Percentiles rank a stretch among this genome's conserved stretches.
Evolutionary conservation across 1,140 invertebrate species (phyloP).

Genomic region (Oreohelix idahoensis): DNA sequence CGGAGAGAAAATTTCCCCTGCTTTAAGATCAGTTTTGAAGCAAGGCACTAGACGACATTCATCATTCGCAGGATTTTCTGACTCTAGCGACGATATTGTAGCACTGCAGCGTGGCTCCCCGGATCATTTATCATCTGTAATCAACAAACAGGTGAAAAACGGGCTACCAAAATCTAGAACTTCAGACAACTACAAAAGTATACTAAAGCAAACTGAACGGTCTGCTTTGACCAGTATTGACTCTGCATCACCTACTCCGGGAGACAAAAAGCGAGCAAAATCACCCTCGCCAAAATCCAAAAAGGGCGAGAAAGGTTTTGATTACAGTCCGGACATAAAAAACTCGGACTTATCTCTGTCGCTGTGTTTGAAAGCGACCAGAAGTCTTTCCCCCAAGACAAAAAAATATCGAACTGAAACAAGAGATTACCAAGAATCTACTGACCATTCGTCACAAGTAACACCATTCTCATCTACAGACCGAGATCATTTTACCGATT

Average conservation of each 20-base stretch:
- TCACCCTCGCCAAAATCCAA: slow-evolving; percentile 31
- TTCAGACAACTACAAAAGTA: slow-evolving; percentile 35
- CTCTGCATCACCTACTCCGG: neutral
- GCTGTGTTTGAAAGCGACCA: slow-evolving; percentile 33
- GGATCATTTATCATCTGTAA: neutral
- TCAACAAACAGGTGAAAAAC: slow-evolving; percentile 27
- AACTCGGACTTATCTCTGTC: slow-evolving; percentile 24
- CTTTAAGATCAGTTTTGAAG: slow-evolving; percentile 30
- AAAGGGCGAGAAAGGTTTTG: slow-evolving; percentile 28
- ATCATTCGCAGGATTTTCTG: slow-evolving; percentile 36
- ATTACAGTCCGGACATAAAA: slow-evolving; percentile 4
- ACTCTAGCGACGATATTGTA: slow-evolving; percentile 4
- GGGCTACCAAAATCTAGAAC: slow-evolving; percentile 39
- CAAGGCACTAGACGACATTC: slow-evolving; percentile 33
- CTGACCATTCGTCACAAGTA: neutral
- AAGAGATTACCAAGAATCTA: neutral
- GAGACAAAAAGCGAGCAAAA: slow-evolving; percentile 34
- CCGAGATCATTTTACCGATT: slow-evolving; percentile 14
- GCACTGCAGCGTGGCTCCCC: neutral
- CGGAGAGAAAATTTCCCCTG: slow-evolving; percentile 17
- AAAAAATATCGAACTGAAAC: slow-evolving; percentile 18
- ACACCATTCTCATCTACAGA: slow-evolving; percentile 9
- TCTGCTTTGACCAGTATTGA: neutral
- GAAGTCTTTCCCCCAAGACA: slow-evolving; percentile 29
- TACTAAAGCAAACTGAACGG: slow-evolving; percentile 30